Percentiles rank a stretch among this genome's conserved stretches.
Conservation (phyloP, 2,113 vertebrate species). For the Erythrolamprus reginae region DNA sequence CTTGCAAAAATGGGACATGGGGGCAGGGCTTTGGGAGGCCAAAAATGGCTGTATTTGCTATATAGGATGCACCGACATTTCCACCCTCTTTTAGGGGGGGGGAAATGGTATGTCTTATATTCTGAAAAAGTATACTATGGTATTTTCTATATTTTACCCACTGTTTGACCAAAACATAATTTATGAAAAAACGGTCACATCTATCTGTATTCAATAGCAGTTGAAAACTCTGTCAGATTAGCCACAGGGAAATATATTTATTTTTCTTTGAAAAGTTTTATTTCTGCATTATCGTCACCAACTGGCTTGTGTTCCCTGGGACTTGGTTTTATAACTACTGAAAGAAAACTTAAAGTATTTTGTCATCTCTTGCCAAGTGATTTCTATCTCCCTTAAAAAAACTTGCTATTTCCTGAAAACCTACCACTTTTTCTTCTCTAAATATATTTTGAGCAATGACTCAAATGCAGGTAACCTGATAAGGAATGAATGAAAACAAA, state of each 20-base stretch:
- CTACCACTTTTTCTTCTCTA: conserved; percentile 49
- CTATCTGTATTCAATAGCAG: conserved; percentile 15
- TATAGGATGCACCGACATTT: no score
- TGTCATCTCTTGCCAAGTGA: conserved; percentile 73
- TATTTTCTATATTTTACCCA: not conserved
- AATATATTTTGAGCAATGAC: conserved; percentile 67
- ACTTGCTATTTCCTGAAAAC: conserved; percentile 80
- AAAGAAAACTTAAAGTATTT: conserved; percentile 73
- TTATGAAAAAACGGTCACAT: not conserved
- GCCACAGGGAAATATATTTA: conserved; percentile 29
- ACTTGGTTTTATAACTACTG: conserved; percentile 45
- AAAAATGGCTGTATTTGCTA: no score
- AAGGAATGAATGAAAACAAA: conserved; percentile 67
- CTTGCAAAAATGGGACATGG: no score
- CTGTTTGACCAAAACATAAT: not conserved
- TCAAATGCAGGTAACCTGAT: conserved; percentile 74
- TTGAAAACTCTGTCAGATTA: conserved; percentile 44
- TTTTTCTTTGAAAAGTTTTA: conserved; percentile 36
- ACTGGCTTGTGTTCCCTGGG: conserved; percentile 30
- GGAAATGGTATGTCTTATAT: no score
- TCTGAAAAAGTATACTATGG: no score
- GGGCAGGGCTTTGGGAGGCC: no score
- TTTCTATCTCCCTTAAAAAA: conserved; percentile 79
- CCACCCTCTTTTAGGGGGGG: no score
- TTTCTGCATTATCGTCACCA: conserved; percentile 64